phyloP scores from a whole-genome alignment of 2,113 vertebrate species.

The Climacteris rufus region DNA sequence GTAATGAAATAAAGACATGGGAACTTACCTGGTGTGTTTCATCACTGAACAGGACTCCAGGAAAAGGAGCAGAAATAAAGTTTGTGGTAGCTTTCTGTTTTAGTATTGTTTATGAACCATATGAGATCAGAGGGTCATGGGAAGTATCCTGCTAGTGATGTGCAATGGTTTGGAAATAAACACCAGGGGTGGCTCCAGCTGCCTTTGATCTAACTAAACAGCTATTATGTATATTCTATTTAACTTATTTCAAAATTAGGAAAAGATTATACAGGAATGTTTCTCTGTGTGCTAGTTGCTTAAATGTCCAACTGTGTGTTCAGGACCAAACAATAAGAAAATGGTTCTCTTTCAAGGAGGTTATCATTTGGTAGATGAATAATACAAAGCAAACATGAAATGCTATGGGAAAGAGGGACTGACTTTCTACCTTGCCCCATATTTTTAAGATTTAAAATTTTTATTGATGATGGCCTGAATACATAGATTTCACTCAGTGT shows the following conservation, averaged over 20 bases:
- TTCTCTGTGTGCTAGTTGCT: background rate
- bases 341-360: slow-evolving; percentile 1
- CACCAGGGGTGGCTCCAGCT: background rate
- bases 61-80: background rate
- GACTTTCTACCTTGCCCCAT: background rate
- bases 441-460: background rate
- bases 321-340: slow-evolving; percentile 34
- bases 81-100: background rate
- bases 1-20: background rate
- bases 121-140: background rate
- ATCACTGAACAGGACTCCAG: background rate
- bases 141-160: background rate
- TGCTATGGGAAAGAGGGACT: background rate
- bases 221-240: slow-evolving; percentile 33
- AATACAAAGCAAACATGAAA: slow-evolving; percentile 7
- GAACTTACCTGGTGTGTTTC: background rate
- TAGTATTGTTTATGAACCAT: background rate
- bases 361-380: background rate
- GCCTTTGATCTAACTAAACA: slow-evolving; percentile 21
- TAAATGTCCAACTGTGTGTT: slow-evolving; percentile 25
- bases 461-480: background rate
- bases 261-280: background rate
- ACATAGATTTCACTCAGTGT: background rate
- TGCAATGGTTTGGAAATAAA: slow-evolving; percentile 42
- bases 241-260: slow-evolving; percentile 40